Base-by-base conservation (phyloP, 2,888 invertebrate genomes). In the Macrophya alboannulata region DNA sequence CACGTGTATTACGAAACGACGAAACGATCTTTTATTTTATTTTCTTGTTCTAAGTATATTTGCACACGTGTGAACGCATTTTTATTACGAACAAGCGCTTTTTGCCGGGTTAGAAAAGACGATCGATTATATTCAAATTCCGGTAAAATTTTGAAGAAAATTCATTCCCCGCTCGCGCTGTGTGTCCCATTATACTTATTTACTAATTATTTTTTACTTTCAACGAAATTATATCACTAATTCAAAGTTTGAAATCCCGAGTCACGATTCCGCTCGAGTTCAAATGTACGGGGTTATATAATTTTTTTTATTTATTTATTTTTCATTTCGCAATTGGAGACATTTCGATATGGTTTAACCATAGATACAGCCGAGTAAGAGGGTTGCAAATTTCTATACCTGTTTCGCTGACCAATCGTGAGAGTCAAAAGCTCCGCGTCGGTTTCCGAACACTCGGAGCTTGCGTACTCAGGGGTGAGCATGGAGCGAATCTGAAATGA, bases 401-500 rank as follows among this genome's bases (percentile, higher is more conserved):
- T 62, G 21, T 21, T n/a, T n/a, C 55, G 55, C n/a, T 55, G 55
- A 0, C 55, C 55, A 55, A 55, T 55, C 55, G n/a, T 55, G 8
- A n/a, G 55, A 55, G 55, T 8, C 55, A 55, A 6, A 31, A 25
- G 25, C 4, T 12, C 10, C 62, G 62, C 62, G 40, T 17, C 72
- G 45, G 9, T n/a, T 21, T 10, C 45, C 21, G n/a, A 74, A 74
- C 17, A 21, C 25, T 81, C 81, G 37, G 81, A 81, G 81, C 81
- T 81, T 81, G 81, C 81, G 81, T 62, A 79, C 55, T 55, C 17
- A 79, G 31, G 48, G 21, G 25, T 45, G 48, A 6, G 37, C 21
- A 6, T 43, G 21, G 43, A 21, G 40, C 21, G 37, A 62, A 62
- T 6, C 15, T 31, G 21, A 62, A 15, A 62, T 31, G 21, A 21